phyloP scores from a whole-genome alignment of 1,140 invertebrate species.

The Batillaria attramentaria region DNA sequence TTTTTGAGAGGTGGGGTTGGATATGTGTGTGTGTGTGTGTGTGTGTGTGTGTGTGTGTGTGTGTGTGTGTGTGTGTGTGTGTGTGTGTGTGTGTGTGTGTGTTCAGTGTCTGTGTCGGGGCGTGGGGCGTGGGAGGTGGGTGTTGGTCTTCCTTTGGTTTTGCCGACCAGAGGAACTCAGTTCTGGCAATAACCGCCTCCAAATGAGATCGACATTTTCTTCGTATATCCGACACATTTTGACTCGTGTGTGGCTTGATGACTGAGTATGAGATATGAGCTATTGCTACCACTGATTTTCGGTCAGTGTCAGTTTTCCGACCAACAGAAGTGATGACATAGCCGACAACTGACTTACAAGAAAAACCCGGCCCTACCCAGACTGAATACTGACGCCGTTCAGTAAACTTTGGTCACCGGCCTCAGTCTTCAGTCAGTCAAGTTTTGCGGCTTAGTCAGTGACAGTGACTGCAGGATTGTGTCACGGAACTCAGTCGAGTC shows the following conservation, averaged over 20 bases:
- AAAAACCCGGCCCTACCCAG: too few species aligned
- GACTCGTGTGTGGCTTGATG: background rate
- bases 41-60: background rate
- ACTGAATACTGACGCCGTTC: too few species aligned
- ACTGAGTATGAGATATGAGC: background rate
- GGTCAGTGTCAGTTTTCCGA: background rate
- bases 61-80: background rate
- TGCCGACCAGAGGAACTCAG: background rate
- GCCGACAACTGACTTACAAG: too few species aligned
- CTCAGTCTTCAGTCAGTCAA: too few species aligned
- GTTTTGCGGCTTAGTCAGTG: too few species aligned
- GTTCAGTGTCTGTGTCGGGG: background rate
- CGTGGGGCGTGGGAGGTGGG: background rate
- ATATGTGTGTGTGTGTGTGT: constrained; percentile 3
- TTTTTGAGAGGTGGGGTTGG: background rate
- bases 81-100: background rate
- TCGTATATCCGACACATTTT: background rate
- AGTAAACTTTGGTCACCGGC: too few species aligned
- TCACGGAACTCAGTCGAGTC: too few species aligned
- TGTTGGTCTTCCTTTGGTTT: background rate
- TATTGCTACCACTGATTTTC: background rate
- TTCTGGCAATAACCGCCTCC: background rate
- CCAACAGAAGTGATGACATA: background rate
- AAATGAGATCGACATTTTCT: background rate
- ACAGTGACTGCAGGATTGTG: too few species aligned